Base-by-base conservation (phyloP, 2,797 vertebrate species). In the Remorina albescens region DNA sequence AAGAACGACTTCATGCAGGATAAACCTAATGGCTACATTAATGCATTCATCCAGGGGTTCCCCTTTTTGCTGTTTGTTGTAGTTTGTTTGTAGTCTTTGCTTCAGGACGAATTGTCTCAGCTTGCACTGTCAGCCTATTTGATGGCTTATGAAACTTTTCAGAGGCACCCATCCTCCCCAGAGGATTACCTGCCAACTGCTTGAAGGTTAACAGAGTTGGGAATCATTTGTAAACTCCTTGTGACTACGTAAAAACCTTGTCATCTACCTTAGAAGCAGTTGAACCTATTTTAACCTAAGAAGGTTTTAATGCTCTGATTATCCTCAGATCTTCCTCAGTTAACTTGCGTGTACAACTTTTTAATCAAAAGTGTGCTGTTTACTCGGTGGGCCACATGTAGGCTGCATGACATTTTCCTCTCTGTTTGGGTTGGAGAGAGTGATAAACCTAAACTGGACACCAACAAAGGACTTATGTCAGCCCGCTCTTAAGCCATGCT, bases 1-100 rank as follows among this genome's bases (percentile, higher is more conserved):
- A 23, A 62, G 39, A 73, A 74, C 71, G 59, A 59, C 37, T 26
- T 67, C 21, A 66, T 76, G 67, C 47, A 61, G 21, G 71, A 64
- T 62, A 37, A 47, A 37, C 32, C 54, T 50, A 74, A 67, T 44
- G 34, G 7, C 54, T 30, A 47, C 41, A 30, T 37, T 39, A 28
- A 67, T 67, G 50, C 9, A 51, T 67, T 72, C 5, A 46, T 36
- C 26, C 18, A 42, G 56, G 8, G 42, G 15, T 36, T 18, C 21
- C 42, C 44, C 44, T 63, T 23, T 50, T 25, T 49, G 41, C 3
- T 46, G 55, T 58, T 46, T 46, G 23, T 37, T 64, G 46, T n/a
- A n/a, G n/a, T n/a, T n/a, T n/a, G n/a, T n/a, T n/a, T n/a, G n/a
- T n/a, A n/a, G n/a, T n/a, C 11, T 39, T 49, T 36, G 23, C 0